phyloP scores from a whole-genome alignment of 1,140 invertebrate species.

The Sycophaga agraensis region DNA sequence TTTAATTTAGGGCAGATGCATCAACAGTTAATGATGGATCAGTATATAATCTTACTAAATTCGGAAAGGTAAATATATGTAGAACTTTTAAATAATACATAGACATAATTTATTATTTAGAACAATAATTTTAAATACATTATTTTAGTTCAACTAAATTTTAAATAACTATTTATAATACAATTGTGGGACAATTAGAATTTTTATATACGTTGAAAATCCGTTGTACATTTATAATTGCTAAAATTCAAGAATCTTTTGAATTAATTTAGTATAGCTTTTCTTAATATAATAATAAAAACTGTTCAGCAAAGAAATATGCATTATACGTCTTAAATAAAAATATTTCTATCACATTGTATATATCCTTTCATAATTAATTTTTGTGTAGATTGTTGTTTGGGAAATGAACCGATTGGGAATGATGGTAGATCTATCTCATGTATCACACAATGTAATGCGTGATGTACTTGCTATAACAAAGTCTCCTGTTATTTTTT shows the following conservation, averaged over 20 bases:
- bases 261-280: neutral
- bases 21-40: slow-evolving; percentile 35
- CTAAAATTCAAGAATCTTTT: no score
- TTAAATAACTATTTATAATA: no score
- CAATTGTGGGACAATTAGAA: no score
- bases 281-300: no score
- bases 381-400: slow-evolving; percentile 68
- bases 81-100: neutral
- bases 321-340: no score
- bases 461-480: slow-evolving; percentile 73
- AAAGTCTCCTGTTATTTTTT: slow-evolving; percentile 84
- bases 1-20: slow-evolving; percentile 54
- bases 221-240: no score
- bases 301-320: no score
- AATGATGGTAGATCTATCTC: slow-evolving; percentile 90
- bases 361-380: no score
- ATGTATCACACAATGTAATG: slow-evolving; percentile 81
- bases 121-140: slow-evolving; percentile 15
- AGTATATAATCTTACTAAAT: slow-evolving; percentile 50
- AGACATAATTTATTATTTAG: neutral
- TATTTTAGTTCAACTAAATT: neutral
- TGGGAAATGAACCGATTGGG: slow-evolving; percentile 84
- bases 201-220: no score
- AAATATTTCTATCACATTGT: neutral
- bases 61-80: slow-evolving; percentile 55